These are phyloP conservation scores for Platysteira castanea DNA, from an alignment of 2,113 vertebrate genomes.

Conservation along the genomic window DNA sequence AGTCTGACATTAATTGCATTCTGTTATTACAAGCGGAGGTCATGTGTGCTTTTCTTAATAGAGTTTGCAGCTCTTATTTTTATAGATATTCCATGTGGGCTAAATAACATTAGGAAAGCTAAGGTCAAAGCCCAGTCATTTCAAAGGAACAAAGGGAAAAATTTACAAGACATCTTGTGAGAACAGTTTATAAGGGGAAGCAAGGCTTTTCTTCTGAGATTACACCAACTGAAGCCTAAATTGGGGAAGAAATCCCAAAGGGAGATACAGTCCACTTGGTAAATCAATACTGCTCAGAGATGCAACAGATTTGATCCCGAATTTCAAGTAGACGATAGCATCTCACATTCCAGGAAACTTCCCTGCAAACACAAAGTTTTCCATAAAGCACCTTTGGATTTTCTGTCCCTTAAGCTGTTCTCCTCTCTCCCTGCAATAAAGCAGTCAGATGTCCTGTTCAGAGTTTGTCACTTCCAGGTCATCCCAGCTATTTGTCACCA, in stretches of 20 bases:
- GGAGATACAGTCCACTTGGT: not conserved
- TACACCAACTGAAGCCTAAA: slow-evolving; percentile 48
- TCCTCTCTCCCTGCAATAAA: not conserved
- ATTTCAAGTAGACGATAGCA: not conserved
- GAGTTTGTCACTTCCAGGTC: not conserved
- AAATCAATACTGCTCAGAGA: slow-evolving; percentile 24
- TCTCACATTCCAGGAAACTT: not conserved
- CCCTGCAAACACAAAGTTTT: not conserved
- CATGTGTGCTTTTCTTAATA: slow-evolving; percentile 54
- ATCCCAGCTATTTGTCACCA: not conserved
- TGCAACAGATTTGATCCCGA: not conserved
- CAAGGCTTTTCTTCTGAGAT: slow-evolving; percentile 23
- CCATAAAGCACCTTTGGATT: not conserved
- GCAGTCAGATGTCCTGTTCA: not conserved
- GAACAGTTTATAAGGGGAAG: slow-evolving; percentile 30
- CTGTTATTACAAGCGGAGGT: slow-evolving; percentile 48
- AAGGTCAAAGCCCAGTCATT: slow-evolving; percentile 57
- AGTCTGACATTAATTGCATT: slow-evolving; percentile 64
- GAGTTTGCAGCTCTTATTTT: slow-evolving; percentile 60
- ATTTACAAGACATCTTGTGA: slow-evolving; percentile 45
- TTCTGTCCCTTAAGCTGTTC: not conserved
- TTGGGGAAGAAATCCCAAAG: slow-evolving; percentile 33
- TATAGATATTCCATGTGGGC: slow-evolving; percentile 59
- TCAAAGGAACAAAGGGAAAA: slow-evolving; percentile 49
- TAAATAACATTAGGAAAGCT: slow-evolving; percentile 60